These are phyloP conservation scores for Oncopodura yosiiana DNA, from an alignment of 1,140 invertebrate species.

Conservation along the genomic window DNA sequence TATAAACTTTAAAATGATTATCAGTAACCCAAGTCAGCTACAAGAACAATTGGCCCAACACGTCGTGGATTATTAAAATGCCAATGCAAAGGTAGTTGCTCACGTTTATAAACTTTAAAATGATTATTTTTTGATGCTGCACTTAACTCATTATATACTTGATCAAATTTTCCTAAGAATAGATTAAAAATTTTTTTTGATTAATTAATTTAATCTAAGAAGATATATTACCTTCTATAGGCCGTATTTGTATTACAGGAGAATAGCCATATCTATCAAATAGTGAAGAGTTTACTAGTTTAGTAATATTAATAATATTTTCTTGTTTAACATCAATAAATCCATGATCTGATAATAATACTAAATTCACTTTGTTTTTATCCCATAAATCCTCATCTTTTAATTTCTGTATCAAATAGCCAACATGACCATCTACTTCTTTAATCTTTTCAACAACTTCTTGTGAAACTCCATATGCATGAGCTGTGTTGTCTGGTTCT, in stretches of 20 bases:
- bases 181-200: not conserved
- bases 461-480: too few relatives aligned
- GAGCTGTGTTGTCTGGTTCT: constrained; percentile 54
- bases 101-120: constrained; percentile 49
- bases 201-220: too few relatives aligned
- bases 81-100: constrained; percentile 47
- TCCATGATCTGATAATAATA: constrained; percentile 68
- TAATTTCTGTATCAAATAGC: constrained; percentile 49
- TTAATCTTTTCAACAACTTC: constrained; percentile 45
- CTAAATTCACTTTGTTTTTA: constrained; percentile 51
- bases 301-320: constrained; percentile 50
- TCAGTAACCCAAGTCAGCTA: constrained; percentile 50
- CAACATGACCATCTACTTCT: constrained; percentile 48
- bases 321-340: constrained; percentile 49
- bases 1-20: constrained; percentile 51
- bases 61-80: constrained; percentile 48
- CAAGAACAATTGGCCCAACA: constrained; percentile 48
- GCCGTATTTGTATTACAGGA: constrained; percentile 47
- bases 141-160: constrained; percentile 37
- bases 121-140: constrained; percentile 40
- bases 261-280: constrained; percentile 44
- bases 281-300: constrained; percentile 43
- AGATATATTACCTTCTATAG: constrained; percentile 40
- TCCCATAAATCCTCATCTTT: constrained; percentile 43
- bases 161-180: constrained; percentile 4